Base-by-base conservation (phyloP, 2,113 vertebrate genomes). In the Neodontobutis hainanensis region DNA sequence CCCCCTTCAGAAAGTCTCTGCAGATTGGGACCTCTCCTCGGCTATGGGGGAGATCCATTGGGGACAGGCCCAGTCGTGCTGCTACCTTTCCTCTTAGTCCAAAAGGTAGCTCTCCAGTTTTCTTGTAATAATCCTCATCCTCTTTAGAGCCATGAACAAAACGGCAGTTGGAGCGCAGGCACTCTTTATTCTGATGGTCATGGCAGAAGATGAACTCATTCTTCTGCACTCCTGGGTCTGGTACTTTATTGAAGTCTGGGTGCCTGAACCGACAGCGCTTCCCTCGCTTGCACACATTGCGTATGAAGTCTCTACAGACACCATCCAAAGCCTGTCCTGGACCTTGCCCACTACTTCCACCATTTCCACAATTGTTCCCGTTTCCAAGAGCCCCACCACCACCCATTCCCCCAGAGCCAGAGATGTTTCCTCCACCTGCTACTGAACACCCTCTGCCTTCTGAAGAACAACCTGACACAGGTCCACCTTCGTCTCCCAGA, bases 201-300 rank as follows among this genome's bases (percentile, higher is more conserved):
- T 99, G 97, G 87, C 97, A 99, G 88, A 99, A 99, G 79, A 98
- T 95, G 85, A 99, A 98, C 51, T 99, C 96, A 3, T 98, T 98
- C 91, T 98, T 98, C 81, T 97, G 95, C 60, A 97, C 96, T 0
- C 97, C 97, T 72, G 98, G 77, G 85, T 98, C 96, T 14, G 95
- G 94, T 3, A 99, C 97, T 70, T 98, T 95, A 5, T 92, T 96
- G 51, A 96, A 94, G 87, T 96, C 96, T 2, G 96, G 97, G 85
- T 99, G 97, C 0, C 93, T 94, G 61, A 96, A 99, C n/a, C 97
- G 94, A 75, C 97, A 99, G 51, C 96, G 96, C 34, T 97, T 98
- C 0, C 97, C 97, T 1, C 97, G 90, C 75, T 97, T 97, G 92
- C 97, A 99, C 10, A 99, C 97, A 0, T 98, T 99, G 45, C 96